Conservation (phyloP, 2,113 vertebrate species). For the Panthera uncia region DNA sequence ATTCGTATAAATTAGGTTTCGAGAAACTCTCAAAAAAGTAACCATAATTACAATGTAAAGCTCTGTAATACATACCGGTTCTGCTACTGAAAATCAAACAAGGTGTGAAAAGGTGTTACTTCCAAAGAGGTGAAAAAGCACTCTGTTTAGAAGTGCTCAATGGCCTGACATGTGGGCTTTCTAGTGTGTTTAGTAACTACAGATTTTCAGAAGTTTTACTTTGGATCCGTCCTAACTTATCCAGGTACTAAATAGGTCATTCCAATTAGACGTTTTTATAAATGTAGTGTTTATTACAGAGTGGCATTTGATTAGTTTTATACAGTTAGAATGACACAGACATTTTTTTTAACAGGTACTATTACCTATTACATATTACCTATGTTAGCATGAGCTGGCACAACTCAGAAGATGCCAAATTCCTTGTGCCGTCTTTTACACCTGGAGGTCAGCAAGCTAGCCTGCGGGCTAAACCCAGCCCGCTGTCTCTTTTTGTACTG, state of each 20-base stretch:
- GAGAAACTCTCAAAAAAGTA: neutral
- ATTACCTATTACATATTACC: neutral
- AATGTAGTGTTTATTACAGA: too few relatives aligned
- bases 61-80: neutral
- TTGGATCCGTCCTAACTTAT: neutral
- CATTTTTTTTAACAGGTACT: neutral
- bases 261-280: neutral
- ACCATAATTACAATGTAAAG: neutral
- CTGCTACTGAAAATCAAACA: neutral
- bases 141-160: neutral
- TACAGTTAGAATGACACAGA: neutral
- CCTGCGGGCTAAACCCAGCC: neutral
- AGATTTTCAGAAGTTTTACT: neutral
- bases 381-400: neutral
- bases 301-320: constrained; percentile 1
- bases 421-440: neutral
- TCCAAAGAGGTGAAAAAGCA: neutral
- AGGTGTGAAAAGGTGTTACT: neutral
- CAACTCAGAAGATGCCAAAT: constrained; percentile 18
- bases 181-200: neutral
- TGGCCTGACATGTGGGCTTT: neutral
- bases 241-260: neutral
- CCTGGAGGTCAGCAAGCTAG: neutral
- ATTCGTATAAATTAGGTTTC: neutral
- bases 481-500: neutral